phyloP scores from a whole-genome alignment of 2,797 vertebrate genomes.

The Florisuga fusca region DNA sequence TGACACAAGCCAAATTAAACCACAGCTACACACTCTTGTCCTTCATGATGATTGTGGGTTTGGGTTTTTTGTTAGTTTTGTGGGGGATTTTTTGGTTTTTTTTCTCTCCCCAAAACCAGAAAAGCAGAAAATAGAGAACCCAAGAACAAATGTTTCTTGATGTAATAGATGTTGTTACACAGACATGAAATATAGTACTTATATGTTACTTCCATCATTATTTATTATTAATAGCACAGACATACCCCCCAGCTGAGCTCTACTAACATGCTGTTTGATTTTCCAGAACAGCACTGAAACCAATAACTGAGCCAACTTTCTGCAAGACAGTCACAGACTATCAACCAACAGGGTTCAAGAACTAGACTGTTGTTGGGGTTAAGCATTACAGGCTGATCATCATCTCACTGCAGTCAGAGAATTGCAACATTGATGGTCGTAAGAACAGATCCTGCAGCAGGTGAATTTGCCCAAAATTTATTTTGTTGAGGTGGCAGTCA shows the following conservation, averaged over 20 bases:
- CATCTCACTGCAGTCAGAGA: not conserved
- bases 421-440: accelerated
- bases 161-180: not conserved
- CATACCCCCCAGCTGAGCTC: not conserved
- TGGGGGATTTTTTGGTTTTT: not conserved
- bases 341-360: not conserved
- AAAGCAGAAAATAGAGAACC: not conserved
- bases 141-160: not conserved
- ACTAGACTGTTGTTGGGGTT: not conserved
- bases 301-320: not conserved
- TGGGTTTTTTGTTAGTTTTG: too few relatives aligned
- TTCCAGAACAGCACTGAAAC: not conserved
- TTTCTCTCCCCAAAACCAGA: not conserved
- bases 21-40: not conserved
- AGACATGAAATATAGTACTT: not conserved
- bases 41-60: not conserved
- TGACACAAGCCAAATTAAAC: not conserved
- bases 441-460: not conserved
- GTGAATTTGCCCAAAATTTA: too few relatives aligned
- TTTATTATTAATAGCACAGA: not conserved
- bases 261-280: not conserved
- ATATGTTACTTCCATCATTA: not conserved
- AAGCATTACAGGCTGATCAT: not conserved
- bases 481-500: not conserved
- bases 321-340: not conserved